Evolutionary conservation across 2,888 invertebrate genomes (phyloP), one percentile per base, ranked within the genome.

Genomic region (Tuta absoluta): DNA sequence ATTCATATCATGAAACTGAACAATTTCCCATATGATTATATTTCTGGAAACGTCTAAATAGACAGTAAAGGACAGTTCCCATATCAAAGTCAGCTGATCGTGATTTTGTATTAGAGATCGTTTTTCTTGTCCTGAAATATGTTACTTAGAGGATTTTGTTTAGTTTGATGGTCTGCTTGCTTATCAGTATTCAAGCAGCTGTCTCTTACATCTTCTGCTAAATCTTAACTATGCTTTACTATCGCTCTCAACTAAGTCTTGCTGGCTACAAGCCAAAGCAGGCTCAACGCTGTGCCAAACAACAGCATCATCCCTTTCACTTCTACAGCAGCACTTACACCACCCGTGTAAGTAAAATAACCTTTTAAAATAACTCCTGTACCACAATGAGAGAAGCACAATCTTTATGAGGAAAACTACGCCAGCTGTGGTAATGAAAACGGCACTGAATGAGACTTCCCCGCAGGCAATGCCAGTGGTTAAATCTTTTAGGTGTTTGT

Each of bases 321-420:
- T 23, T 4, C 7, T 14, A 53, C 51, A 53, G 14, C 51, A 53
- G 23, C 51, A 53, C 24, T 53, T 53, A 14, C 51, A 53, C 23
- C 51, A 53, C 12, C 51, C 51, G 3, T 10, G 11, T 23, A 12
- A 23, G 12, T 14, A 23, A 21, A 24, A 23, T 4, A 23, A 53
- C 23, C 51, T 53, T 23, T 53, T 53, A 0, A 23, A 11, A 3
- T 14, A 23, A 24, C 14, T 23, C 23, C 23, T 53, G 14, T 53
- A 53, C 51, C 51, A 53, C 11, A 21, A 53, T 1, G 23, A 1
- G 7, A 53, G 51, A 14, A 53, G 23, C 0, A 23, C 12, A 3
- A 53, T 53, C 14, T 53, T 53, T 1, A 53, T 12, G 14, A 23
- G 23, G 14, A 53, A 53, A 8, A 53, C 23, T 5, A 53, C 24